Percentiles rank a stretch among this genome's conserved stretches.
These are phyloP conservation scores for Balanococcus diminutus DNA, from an alignment of 2,888 invertebrate species.

Conservation along the genomic window DNA sequence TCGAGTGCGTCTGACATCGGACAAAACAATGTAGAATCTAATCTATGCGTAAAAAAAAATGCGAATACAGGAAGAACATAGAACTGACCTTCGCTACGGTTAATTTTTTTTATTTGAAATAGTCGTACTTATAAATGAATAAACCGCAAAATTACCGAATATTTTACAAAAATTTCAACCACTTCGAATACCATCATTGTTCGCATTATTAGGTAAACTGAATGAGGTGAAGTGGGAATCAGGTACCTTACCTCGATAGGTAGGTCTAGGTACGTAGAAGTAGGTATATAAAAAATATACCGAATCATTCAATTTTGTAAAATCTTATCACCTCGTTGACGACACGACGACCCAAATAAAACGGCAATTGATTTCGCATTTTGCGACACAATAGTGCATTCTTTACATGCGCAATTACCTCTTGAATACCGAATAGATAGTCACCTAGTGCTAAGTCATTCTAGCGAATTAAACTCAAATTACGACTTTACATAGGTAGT, in stretches of 20 bases:
- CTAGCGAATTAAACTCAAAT: neutral
- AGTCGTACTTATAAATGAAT: neutral
- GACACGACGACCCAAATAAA: neutral
- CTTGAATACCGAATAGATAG: neutral
- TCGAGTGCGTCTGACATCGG: neutral
- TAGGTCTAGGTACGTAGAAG: too few species aligned
- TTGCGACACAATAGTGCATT: neutral
- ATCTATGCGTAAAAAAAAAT: neutral
- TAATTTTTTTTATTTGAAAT: neutral
- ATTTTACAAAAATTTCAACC: too few species aligned
- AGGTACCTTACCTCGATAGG: neutral
- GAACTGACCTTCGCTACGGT: conserved; percentile 5
- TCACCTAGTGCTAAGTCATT: neutral
- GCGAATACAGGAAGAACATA: neutral
- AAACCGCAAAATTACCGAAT: neutral
- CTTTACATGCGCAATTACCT: neutral
- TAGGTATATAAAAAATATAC: too few species aligned
- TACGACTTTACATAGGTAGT: neutral
- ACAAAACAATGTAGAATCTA: neutral
- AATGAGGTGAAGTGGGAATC: neutral
- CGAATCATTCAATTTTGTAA: neutral
- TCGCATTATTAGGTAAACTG: neutral
- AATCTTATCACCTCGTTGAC: neutral
- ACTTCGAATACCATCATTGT: neutral
- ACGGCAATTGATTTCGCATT: conserved; percentile 4